Evolutionary conservation across 2,797 vertebrate species (phyloP).

Genomic region (Mus caroli): DNA sequence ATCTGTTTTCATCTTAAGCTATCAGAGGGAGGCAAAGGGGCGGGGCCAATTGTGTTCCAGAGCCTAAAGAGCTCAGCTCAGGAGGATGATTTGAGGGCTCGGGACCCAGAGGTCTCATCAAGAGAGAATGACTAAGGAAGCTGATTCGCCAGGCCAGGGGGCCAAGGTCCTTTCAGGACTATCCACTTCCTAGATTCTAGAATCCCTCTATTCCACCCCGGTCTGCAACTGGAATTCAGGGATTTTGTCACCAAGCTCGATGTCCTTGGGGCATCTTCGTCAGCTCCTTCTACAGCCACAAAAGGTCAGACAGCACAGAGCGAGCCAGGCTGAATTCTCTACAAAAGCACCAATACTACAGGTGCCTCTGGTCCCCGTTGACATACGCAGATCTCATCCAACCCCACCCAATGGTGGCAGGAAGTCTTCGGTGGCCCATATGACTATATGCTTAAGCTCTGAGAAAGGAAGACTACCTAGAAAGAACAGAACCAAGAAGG

Average conservation of each 20-base stretch:
- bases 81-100: neutral
- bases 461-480: neutral
- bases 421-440: neutral
- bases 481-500: neutral
- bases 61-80: neutral
- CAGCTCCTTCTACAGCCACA: conserved; percentile 33
- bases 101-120: neutral
- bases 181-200: neutral
- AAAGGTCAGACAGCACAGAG: neutral
- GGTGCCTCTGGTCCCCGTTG: neutral
- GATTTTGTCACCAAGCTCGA: neutral
- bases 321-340: conserved; percentile 16
- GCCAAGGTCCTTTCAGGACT: neutral
- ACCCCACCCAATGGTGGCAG: neutral
- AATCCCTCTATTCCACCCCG: neutral
- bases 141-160: neutral
- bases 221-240: neutral
- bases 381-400: neutral
- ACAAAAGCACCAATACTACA: conserved; percentile 2
- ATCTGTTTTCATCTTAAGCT: conserved; percentile 62
- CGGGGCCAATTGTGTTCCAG: no score
- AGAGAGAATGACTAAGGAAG: neutral
- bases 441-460: neutral
- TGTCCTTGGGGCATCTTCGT: conserved; percentile 8
- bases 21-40: neutral